A percentile compares a stretch with the other conserved stretches of the same genome.
phyloP scores from a whole-genome alignment of 2,797 vertebrate species.

The Phoebastria nigripes region DNA sequence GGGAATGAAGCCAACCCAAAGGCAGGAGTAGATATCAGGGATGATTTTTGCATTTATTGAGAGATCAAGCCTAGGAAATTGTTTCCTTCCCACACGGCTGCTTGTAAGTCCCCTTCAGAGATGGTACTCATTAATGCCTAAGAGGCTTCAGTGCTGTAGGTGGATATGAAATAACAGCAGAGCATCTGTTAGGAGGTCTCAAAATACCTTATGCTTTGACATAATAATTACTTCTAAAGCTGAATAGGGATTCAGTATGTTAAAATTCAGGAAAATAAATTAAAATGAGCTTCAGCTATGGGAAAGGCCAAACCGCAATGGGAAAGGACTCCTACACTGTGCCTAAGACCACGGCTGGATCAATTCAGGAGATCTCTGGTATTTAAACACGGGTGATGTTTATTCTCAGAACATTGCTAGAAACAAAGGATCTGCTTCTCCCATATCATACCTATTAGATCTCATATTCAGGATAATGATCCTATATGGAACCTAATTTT shows the following conservation, averaged over 20 bases:
- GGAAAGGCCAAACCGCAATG: neutral
- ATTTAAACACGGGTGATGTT: neutral
- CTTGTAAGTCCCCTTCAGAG: constrained; percentile 2
- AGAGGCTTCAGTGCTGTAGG: neutral
- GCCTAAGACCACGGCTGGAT: neutral
- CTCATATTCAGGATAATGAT: neutral
- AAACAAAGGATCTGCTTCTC: neutral
- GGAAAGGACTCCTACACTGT: neutral
- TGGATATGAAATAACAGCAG: constrained; percentile 33
- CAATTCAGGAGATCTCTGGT: neutral
- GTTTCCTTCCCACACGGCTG: constrained; percentile 33
- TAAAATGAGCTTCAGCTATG: neutral
- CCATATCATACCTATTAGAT: neutral
- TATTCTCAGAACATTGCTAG: neutral
- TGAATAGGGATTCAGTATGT: neutral
- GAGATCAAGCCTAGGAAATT: constrained; percentile 36
- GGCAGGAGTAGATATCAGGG: neutral
- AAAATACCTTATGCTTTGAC: constrained; percentile 33
- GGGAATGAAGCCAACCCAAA: neutral
- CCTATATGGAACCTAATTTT: neutral
- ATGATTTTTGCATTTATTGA: constrained; percentile 17
- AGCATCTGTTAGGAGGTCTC: constrained; percentile 38
- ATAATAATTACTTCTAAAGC: constrained; percentile 30
- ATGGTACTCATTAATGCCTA: neutral
- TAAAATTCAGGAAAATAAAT: constrained; percentile 3